Evolutionary conservation across 2,888 invertebrate genomes (phyloP), one percentile per base, ranked within the genome.

Genomic region (Sarcophaga rosellei): DNA sequence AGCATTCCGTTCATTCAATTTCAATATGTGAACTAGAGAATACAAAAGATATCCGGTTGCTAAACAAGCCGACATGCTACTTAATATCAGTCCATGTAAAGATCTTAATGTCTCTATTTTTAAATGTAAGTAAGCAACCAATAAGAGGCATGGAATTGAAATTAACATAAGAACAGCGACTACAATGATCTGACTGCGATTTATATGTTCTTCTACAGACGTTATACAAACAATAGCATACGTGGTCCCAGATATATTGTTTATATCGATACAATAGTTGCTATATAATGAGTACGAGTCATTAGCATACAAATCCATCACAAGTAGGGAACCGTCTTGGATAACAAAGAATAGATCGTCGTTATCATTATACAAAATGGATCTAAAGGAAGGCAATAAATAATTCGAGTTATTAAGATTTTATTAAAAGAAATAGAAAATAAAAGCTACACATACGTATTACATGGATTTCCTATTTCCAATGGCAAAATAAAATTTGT

Each of bases 381-480:
- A 90, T 78, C 91, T 90, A 83, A 68, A 65, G 21, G 53, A 61
- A 63, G 21, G 44, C 21, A 35, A 25, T 8, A 59, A 17, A 35
- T 35, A 8, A 35, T 35, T 35, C 35, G 53, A 65, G 15, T 44
- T 63, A 61, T 63, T 73, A 45, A 47, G 45, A 45, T 70, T 63
- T 8, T 61, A 57, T 21, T 6, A 25, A 20, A 44, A 59, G 15
- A 45, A 61, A 69, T n/a, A n/a, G n/a, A 23, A 15, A 45, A 23
- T 23, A 4, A 59, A 70, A 21, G 3, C 15, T 3, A 65, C 1
- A 73, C 91, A 88, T 89, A 93, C 93, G 90, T 90, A 88, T 93
- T 92, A 65, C 93, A 93, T 4, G 92, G 92, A 90, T 93, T 93
- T 8, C 92, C 93, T 69, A 92, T 91, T 82, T 91, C 91, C 57